A percentile compares a stretch with the other conserved stretches of the same genome.
These are phyloP conservation scores for Zoanthus gigantus DNA, from an alignment of 92 coral and sea anemone species.

Conservation along the genomic window DNA sequence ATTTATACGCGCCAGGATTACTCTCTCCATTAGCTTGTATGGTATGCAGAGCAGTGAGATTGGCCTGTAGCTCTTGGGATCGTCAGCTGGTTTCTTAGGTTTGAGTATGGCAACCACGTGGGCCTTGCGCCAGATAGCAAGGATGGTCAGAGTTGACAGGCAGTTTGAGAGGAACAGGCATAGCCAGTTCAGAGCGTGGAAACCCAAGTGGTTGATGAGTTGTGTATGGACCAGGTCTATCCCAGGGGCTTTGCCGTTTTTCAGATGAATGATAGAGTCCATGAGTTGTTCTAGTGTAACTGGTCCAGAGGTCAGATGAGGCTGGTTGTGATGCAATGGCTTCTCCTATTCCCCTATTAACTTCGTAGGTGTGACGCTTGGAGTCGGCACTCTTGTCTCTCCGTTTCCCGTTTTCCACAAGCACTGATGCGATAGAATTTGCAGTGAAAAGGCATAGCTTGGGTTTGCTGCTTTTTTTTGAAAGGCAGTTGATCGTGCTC, in stretches of 20 bases:
- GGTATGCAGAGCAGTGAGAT: slow-evolving; percentile 41
- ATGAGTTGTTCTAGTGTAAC: slow-evolving; percentile 26
- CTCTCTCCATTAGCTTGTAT: slow-evolving; percentile 16
- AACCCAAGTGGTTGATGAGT: slow-evolving; percentile 10
- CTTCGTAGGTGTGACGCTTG: slow-evolving; percentile 3
- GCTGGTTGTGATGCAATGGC: neutral
- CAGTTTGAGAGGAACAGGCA: slow-evolving; percentile 36
- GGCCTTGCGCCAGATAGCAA: slow-evolving; percentile 34
- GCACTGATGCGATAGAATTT: slow-evolving; percentile 36
- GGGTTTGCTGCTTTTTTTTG: slow-evolving; percentile 37
- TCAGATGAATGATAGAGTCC: slow-evolving; percentile 25
- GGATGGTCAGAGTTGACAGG: slow-evolving; percentile 24
- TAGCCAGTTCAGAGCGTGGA: slow-evolving; percentile 10
- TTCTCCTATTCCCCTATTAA: neutral
- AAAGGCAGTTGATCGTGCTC: slow-evolving; percentile 18
- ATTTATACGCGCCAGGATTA: slow-evolving; percentile 42
- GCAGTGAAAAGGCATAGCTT: slow-evolving; percentile 40
- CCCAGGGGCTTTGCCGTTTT: slow-evolving; percentile 47
- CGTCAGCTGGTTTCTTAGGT: slow-evolving; percentile 20
- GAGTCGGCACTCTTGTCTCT: slow-evolving; percentile 4
- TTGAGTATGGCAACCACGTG: neutral
- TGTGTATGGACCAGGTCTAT: slow-evolving; percentile 21
- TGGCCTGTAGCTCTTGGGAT: slow-evolving; percentile 21
- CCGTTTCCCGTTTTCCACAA: slow-evolving; percentile 35
- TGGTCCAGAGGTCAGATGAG: slow-evolving; percentile 25